Conservation (phyloP, 1,140 invertebrate species). For the Artemia franciscana region DNA sequence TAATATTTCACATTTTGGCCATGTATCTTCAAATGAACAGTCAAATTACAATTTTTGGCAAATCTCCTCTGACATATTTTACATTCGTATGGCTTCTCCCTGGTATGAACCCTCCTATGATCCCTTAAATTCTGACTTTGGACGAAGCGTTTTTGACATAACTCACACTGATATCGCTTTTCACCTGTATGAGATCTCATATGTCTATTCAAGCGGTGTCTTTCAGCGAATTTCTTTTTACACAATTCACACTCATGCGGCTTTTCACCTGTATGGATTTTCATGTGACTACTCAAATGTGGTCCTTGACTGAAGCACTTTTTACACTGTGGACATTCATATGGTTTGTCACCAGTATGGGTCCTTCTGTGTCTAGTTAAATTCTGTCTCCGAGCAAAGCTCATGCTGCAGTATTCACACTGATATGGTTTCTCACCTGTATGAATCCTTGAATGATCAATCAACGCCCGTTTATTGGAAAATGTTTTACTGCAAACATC, state of each 20-base stretch:
- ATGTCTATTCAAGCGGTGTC: constrained; percentile 16
- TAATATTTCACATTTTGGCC: no score
- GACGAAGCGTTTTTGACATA: constrained; percentile 16
- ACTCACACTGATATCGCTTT: constrained; percentile 17
- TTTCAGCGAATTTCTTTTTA: constrained; percentile 10
- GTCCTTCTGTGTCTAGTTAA: constrained; percentile 15
- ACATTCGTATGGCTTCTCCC: constrained; percentile 21
- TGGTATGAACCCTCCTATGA: constrained; percentile 16
- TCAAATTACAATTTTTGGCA: constrained; percentile 18
- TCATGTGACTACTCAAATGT: background rate
- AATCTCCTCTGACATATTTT: constrained; percentile 19
- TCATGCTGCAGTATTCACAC: no score
- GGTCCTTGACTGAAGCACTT: background rate
- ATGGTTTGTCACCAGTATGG: constrained; percentile 1
- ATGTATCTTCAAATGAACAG: constrained; percentile 12
- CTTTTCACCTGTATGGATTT: background rate
- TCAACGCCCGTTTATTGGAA: no score
- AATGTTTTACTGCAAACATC: no score
- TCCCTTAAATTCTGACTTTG: background rate
- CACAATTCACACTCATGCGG: constrained; percentile 1
- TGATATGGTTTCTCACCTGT: no score
- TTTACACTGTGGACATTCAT: background rate
- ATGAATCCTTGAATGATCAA: no score
- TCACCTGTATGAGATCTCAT: constrained; percentile 19
- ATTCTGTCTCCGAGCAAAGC: no score